These are phyloP conservation scores for Catharus minimus DNA, from an alignment of 2,113 vertebrate species.

Conservation along the genomic window DNA sequence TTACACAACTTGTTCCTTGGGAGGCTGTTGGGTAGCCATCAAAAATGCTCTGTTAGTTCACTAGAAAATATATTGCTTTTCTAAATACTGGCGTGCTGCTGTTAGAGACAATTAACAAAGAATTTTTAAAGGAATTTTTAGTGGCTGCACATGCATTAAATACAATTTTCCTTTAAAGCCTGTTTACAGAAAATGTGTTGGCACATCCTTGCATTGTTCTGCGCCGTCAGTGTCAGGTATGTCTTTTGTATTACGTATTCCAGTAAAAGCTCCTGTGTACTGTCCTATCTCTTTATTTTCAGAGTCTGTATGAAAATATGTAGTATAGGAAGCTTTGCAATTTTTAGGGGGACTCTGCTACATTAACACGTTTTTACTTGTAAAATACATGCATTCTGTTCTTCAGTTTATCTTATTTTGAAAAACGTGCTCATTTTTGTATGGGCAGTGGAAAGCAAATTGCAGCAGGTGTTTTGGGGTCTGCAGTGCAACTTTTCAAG, in stretches of 20 bases:
- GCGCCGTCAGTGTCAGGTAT: conserved; percentile 95
- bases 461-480: background rate
- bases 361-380: background rate
- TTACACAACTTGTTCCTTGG: background rate
- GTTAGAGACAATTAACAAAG: background rate
- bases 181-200: conserved; percentile 97
- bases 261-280: background rate
- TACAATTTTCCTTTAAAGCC: conserved; percentile 72
- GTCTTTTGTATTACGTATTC: background rate
- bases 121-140: background rate
- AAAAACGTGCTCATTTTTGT: background rate
- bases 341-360: background rate
- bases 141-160: background rate
- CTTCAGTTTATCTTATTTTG: background rate
- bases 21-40: background rate
- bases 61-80: background rate
- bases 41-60: background rate
- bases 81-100: background rate
- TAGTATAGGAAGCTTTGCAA: background rate
- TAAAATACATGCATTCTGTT: background rate
- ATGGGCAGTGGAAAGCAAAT: background rate
- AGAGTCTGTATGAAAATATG: background rate
- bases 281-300: background rate
- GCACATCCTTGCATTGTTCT: conserved; percentile 96
- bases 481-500: background rate